Conservation (phyloP, 2,797 vertebrate genomes). For the Clamator glandarius region DNA sequence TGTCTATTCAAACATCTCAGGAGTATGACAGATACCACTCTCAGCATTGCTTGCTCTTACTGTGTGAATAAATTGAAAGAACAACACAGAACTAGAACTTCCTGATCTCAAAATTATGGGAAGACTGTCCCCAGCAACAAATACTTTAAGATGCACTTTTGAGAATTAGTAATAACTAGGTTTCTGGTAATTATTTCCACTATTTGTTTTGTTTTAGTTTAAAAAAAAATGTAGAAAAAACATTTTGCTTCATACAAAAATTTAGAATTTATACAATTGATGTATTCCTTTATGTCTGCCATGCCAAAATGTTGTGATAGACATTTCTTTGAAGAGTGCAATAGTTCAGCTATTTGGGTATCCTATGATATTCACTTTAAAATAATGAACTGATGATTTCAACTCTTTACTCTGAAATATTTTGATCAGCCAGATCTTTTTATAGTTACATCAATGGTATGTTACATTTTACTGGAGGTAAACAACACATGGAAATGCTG, state of each 20-base stretch:
- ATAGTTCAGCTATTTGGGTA: not conserved
- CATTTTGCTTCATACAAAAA: not conserved
- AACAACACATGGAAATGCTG: not conserved
- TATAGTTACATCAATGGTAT: not conserved
- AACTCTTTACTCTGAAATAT: not conserved
- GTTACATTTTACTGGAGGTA: not conserved
- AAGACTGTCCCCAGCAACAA: constrained; percentile 1
- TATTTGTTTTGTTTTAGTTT: not conserved
- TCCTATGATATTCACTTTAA: not conserved
- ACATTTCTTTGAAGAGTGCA: not conserved
- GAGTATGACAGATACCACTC: not conserved
- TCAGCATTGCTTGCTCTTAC: not conserved
- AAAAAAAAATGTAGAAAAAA: not conserved
- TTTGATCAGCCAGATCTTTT: not conserved
- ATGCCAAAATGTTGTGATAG: not conserved
- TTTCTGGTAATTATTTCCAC: not conserved
- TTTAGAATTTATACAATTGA: not conserved
- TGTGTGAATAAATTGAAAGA: constrained; percentile 21
- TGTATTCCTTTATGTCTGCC: not conserved
- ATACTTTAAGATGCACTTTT: not conserved
- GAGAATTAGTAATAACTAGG: not conserved
- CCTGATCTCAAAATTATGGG: constrained; percentile 16
- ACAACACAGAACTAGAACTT: not conserved
- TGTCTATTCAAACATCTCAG: constrained; percentile 5
- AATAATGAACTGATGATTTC: not conserved